These are phyloP conservation scores for Diglossa cyanea DNA, from an alignment of 2,797 vertebrate genomes.

Conservation along the genomic window DNA sequence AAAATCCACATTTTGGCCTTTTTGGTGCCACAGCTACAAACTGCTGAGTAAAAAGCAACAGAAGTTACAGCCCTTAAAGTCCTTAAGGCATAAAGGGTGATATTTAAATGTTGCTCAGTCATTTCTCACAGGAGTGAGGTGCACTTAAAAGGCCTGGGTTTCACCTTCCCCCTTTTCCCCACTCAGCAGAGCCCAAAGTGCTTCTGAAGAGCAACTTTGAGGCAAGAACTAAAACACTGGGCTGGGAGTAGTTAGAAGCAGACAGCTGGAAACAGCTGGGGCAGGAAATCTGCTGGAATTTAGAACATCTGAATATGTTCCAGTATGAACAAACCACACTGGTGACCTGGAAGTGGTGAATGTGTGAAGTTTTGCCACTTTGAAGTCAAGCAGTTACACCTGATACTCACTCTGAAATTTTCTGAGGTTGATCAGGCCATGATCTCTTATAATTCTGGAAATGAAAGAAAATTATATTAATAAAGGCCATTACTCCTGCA, in stretches of 20 bases:
- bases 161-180: not conserved
- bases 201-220: not conserved
- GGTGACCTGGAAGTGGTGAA: not conserved
- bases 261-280: not conserved
- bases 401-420: slow-evolving; percentile 95
- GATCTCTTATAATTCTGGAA: slow-evolving; percentile 95
- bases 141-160: not conserved
- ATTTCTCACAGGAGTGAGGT: not conserved
- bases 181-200: not conserved
- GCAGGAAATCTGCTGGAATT: slow-evolving; percentile 38
- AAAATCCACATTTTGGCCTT: rapidly evolving
- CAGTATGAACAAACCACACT: not conserved
- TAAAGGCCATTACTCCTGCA: not conserved
- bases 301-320: not conserved
- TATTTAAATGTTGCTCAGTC: not conserved
- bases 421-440: slow-evolving; percentile 95
- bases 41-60: not conserved
- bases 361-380: not conserved
- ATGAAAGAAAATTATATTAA: slow-evolving; percentile 37
- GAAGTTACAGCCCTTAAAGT: not conserved
- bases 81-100: not conserved
- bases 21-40: not conserved
- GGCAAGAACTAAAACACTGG: not conserved
- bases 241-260: not conserved
- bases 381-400: not conserved